Percentiles rank a stretch among this genome's conserved stretches.
Evolutionary conservation across 2,888 invertebrate genomes (phyloP).

Genomic region (Brachypalpus laphriformis): DNA sequence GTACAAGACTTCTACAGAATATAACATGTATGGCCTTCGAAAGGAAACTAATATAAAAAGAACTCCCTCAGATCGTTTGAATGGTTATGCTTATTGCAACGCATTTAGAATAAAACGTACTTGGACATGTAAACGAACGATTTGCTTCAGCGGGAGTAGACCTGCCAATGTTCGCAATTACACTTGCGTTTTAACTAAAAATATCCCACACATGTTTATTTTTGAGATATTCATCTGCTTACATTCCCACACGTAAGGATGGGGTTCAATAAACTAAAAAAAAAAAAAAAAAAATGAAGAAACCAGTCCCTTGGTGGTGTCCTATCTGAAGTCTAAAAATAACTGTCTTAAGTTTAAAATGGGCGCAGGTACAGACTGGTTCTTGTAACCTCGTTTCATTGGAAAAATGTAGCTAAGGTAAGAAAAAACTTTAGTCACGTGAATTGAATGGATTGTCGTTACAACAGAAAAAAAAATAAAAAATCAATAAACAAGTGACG

Average conservation of each 20-base stretch:
- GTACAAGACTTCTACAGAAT: constrained; percentile 9
- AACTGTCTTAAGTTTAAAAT: neutral
- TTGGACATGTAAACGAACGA: constrained; percentile 34
- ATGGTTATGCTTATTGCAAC: constrained; percentile 52
- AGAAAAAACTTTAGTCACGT: constrained; percentile 33
- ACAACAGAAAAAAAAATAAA: constrained; percentile 5
- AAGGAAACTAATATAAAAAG: constrained; percentile 49
- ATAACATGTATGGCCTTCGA: constrained; percentile 19
- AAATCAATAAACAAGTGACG: constrained; percentile 65
- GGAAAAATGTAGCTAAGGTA: neutral
- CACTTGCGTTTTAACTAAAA: neutral
- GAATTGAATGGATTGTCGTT: constrained; percentile 28
- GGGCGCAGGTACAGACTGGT: neutral
- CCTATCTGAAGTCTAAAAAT: neutral
- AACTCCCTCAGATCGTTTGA: constrained; percentile 38
- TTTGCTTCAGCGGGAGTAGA: constrained; percentile 1
- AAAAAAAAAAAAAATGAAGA: neutral
- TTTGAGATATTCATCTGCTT: neutral
- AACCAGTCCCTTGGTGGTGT: neutral
- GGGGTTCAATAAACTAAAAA: neutral
- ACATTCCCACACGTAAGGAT: neutral
- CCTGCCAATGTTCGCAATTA: neutral
- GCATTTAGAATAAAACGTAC: constrained; percentile 43
- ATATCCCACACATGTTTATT: neutral
- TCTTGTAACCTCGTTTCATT: constrained; percentile 10